A percentile compares a stretch with the other conserved stretches of the same genome.
Conservation (phyloP, 2,113 vertebrate species). For the Platycercus adscitus region DNA sequence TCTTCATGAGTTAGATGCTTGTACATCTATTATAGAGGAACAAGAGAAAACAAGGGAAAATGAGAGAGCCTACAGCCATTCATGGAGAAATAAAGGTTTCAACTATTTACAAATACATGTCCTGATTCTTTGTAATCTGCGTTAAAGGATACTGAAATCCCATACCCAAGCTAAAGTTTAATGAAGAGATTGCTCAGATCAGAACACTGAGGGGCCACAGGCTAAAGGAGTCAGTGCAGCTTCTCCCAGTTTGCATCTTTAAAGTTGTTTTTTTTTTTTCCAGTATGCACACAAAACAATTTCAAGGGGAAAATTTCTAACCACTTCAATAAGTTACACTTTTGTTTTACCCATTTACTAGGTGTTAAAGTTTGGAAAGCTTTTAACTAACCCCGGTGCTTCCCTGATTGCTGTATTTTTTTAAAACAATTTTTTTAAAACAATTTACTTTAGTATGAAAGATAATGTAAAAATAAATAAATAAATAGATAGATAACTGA, state of each 20-base stretch:
- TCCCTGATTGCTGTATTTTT: not conserved
- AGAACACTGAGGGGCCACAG: slow-evolving; percentile 1
- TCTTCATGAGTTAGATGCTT: not conserved
- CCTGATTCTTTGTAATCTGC: not conserved
- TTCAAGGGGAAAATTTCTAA: not conserved
- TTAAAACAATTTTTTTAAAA: no score
- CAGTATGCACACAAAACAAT: not conserved
- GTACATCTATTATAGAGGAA: not conserved
- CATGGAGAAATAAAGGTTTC: slow-evolving; percentile 38
- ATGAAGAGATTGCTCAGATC: slow-evolving; percentile 62
- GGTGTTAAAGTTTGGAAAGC: not conserved
- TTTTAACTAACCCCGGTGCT: not conserved
- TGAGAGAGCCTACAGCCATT: not conserved
- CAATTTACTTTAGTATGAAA: not conserved
- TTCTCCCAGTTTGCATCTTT: not conserved
- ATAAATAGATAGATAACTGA: not conserved
- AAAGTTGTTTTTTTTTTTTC: not conserved
- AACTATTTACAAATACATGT: slow-evolving; percentile 46
- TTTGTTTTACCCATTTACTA: not conserved
- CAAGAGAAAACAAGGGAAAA: not conserved
- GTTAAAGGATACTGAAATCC: slow-evolving; percentile 47
- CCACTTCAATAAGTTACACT: not conserved
- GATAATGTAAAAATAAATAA: not conserved
- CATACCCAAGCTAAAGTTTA: slow-evolving; percentile 39
- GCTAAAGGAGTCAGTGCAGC: slow-evolving; percentile 37